A percentile compares a stretch with the other conserved stretches of the same genome.
Conservation (phyloP, 2,113 vertebrate species). For the Sclerurus mexicanus region DNA sequence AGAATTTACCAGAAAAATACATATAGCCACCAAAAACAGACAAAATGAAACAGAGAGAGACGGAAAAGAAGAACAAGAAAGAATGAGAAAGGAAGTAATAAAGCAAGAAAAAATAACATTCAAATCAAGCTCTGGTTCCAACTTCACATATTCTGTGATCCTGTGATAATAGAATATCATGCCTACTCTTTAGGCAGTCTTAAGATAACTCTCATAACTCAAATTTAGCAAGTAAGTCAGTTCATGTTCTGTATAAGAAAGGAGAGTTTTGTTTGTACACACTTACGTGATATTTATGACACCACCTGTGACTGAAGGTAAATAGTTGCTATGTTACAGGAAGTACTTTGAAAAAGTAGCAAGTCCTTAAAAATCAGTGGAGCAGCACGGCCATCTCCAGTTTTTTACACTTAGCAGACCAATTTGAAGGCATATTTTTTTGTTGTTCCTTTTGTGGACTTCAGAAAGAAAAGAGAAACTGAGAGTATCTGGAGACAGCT, state of each 20-base stretch:
- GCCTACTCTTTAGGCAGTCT: neutral
- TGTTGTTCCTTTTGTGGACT: neutral
- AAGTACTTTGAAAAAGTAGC: neutral
- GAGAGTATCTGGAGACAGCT: neutral
- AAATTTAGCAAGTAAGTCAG: neutral
- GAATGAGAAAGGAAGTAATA: neutral
- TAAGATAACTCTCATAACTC: neutral
- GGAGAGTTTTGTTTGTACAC: neutral
- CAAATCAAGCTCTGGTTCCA: neutral
- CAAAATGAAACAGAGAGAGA: neutral
- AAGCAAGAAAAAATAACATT: neutral
- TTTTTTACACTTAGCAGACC: neutral
- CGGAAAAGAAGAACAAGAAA: neutral
- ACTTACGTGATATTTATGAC: neutral
- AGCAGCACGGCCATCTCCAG: neutral
- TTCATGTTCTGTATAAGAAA: neutral
- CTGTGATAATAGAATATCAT: neutral
- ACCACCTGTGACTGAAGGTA: neutral
- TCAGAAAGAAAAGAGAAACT: neutral
- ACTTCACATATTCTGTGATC: neutral
- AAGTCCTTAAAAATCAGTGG: neutral
- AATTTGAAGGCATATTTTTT: neutral
- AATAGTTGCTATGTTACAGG: neutral
- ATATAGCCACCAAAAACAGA: neutral
- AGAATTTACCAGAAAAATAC: neutral